Evolutionary conservation across 2,113 vertebrate genomes (phyloP).

Genomic region (Australoheros scitulus): DNA sequence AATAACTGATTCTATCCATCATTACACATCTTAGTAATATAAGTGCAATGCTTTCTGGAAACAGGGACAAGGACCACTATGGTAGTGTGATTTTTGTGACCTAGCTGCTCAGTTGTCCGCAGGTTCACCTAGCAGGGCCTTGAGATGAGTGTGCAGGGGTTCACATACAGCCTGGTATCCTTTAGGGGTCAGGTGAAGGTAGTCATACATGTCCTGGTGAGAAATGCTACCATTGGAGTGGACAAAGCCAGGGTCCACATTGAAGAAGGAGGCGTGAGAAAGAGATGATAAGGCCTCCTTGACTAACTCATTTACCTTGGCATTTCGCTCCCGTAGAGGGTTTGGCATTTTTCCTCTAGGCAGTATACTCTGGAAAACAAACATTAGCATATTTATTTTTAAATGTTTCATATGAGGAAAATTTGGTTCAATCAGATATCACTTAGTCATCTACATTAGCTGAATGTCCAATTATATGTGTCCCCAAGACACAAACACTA

Average conservation of each 20-base stretch:
- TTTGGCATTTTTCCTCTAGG: conserved; percentile 88
- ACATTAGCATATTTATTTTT: not conserved
- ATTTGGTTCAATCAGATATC: not conserved
- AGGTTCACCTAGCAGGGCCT: conserved; percentile 81
- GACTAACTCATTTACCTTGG: conserved; percentile 83
- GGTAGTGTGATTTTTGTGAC: conserved; percentile 49
- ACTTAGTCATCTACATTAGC: not conserved
- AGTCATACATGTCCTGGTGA: conserved; percentile 92
- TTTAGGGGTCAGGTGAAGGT: conserved; percentile 88
- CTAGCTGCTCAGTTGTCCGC: conserved; percentile 68
- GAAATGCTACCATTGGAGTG: conserved; percentile 88
- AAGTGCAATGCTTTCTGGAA: conserved; percentile 30
- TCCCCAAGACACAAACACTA: not conserved
- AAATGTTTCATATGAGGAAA: not conserved
- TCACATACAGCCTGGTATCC: conserved; percentile 87
- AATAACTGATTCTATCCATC: conserved; percentile 17
- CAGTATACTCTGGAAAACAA: conserved; percentile 82
- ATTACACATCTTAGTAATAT: conserved; percentile 29
- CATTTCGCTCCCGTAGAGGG: conserved; percentile 85
- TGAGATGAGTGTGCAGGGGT: conserved; percentile 81
- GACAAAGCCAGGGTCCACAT: conserved; percentile 88
- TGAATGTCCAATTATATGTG: not conserved
- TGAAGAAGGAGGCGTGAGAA: conserved; percentile 82
- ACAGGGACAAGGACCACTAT: conserved; percentile 60
- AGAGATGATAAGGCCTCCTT: conserved; percentile 74